phyloP scores from a whole-genome alignment of 1,140 invertebrate species.

The Monomorium pharaonis region DNA sequence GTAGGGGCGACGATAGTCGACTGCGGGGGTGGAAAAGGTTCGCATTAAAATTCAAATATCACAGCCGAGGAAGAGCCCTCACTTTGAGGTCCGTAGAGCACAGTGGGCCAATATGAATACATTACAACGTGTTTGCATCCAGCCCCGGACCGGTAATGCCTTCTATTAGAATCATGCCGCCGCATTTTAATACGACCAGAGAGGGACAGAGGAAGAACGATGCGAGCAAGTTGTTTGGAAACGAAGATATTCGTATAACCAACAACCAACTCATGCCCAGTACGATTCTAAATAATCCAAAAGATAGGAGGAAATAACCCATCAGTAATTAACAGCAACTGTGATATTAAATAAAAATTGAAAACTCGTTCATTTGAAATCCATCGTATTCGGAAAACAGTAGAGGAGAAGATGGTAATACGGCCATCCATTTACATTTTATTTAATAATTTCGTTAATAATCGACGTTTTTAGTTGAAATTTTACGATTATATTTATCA shows the following conservation, averaged over 20 bases:
- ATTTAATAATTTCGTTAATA: too few relatives aligned
- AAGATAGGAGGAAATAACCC: not conserved
- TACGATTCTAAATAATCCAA: slow-evolving; percentile 19
- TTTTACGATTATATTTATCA: too few relatives aligned
- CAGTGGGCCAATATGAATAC: slow-evolving; percentile 79
- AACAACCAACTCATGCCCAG: not conserved
- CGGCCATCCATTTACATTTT: too few relatives aligned
- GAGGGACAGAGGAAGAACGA: slow-evolving; percentile 14
- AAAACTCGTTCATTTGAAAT: not conserved
- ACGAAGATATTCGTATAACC: slow-evolving; percentile 28
- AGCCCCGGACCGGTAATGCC: slow-evolving; percentile 73
- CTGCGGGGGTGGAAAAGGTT: slow-evolving; percentile 12
- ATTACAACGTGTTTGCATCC: slow-evolving; percentile 79
- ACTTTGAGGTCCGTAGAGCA: slow-evolving; percentile 72
- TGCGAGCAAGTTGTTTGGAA: slow-evolving; percentile 26
- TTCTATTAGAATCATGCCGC: slow-evolving; percentile 80
- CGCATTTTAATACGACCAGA: slow-evolving; percentile 77
- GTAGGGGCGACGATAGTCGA: slow-evolving; percentile 21
- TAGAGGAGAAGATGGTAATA: too few relatives aligned
- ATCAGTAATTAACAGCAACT: not conserved
- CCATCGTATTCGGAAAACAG: not conserved
- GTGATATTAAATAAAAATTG: not conserved
- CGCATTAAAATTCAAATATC: slow-evolving; percentile 80
- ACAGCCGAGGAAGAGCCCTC: slow-evolving; percentile 65
- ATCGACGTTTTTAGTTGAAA: too few relatives aligned